phyloP scores from a whole-genome alignment of 1,140 invertebrate species.

The Drosophila varians region DNA sequence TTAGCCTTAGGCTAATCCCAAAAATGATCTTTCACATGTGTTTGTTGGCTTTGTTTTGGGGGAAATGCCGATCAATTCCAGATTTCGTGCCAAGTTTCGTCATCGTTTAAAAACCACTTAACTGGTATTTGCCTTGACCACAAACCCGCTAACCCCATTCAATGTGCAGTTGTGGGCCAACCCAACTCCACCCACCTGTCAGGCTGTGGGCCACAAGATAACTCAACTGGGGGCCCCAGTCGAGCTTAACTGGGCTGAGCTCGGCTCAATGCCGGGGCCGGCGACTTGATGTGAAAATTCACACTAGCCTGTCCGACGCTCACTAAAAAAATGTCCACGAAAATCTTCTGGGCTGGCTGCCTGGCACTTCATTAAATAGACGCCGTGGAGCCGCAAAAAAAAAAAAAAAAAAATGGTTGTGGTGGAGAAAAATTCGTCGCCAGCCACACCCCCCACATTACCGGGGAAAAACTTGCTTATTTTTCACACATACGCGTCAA shows the following conservation, averaged over 20 bases:
- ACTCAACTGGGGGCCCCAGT: conserved; percentile 22
- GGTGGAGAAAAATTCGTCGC: conserved; percentile 39
- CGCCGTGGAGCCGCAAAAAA: conserved; percentile 58
- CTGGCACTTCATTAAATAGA: conserved; percentile 77
- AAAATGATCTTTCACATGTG: conserved; percentile 21
- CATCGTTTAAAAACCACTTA: conserved; percentile 1
- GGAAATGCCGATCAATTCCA: conserved; percentile 9
- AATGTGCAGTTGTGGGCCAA: conserved; percentile 23
- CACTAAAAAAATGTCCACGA: conserved; percentile 37
- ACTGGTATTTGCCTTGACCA: neutral
- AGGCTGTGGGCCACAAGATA: conserved; percentile 17
- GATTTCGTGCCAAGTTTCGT: too few relatives aligned
- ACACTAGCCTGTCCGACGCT: conserved; percentile 46
- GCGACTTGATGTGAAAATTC: conserved; percentile 68
- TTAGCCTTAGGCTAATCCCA: conserved; percentile 29
- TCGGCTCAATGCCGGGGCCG: conserved; percentile 7
- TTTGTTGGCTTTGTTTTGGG: too few relatives aligned
- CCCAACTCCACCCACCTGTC: conserved; percentile 27
- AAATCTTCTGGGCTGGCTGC: conserved; percentile 31
- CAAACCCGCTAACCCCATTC: conserved; percentile 32
- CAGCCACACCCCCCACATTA: conserved; percentile 68
- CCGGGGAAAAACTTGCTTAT: conserved; percentile 57
- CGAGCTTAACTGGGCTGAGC: conserved; percentile 4
- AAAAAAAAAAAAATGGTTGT: too few relatives aligned
- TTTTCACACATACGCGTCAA: conserved; percentile 75